These are phyloP conservation scores for Tiliacea aurago DNA, from an alignment of 2,888 invertebrate genomes.

Conservation along the genomic window DNA sequence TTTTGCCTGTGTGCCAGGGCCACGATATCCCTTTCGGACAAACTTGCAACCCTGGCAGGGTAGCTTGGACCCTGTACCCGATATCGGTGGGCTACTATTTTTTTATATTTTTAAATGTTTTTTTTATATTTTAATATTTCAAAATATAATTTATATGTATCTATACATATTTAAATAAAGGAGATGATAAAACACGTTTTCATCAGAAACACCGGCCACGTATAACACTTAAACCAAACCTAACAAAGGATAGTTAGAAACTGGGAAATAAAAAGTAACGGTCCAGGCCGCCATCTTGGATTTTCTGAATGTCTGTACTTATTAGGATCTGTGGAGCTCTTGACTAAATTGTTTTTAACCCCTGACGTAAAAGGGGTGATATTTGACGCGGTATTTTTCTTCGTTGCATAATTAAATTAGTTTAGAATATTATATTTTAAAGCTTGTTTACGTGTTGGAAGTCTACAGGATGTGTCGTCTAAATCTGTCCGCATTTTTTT, in stretches of 20 bases:
- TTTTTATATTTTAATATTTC: no score
- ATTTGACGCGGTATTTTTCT: conserved; percentile 38
- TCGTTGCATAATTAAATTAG: neutral
- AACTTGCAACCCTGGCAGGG: no score
- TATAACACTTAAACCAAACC: conserved; percentile 13
- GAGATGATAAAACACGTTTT: neutral
- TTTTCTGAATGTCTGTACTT: conserved; percentile 52
- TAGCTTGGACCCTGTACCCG: no score
- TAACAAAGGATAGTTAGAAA: conserved; percentile 45
- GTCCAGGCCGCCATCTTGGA: conserved; percentile 43
- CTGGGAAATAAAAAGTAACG: conserved; percentile 56
- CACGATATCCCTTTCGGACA: no score
- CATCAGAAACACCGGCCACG: conserved; percentile 16
- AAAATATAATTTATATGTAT: no score
- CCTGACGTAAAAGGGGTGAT: conserved; percentile 30
- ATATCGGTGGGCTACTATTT: no score
- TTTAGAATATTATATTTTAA: conserved; percentile 13
- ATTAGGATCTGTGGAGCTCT: conserved; percentile 53
- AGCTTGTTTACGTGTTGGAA: conserved; percentile 7
- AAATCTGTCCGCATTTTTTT: no score
- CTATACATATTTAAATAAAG: no score
- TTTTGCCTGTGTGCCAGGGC: no score
- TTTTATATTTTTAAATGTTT: no score
- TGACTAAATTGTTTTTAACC: conserved; percentile 56
- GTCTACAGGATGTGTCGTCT: neutral